These are phyloP conservation scores for Hirtodrosophila confusa DNA, from an alignment of 2,888 invertebrate genomes.

Conservation along the genomic window DNA sequence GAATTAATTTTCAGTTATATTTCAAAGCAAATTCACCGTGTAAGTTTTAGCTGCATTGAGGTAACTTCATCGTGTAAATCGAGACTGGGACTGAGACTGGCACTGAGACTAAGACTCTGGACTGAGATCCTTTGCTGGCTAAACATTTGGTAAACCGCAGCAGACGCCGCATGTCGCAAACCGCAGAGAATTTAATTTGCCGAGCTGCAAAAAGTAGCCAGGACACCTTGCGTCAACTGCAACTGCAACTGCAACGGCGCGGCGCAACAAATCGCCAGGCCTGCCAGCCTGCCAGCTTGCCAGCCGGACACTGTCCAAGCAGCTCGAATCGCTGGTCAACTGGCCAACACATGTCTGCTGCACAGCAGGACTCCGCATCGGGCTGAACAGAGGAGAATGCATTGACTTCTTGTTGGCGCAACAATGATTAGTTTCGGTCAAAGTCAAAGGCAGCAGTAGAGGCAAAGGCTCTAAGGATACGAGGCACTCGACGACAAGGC, in stretches of 20 bases:
- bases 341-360: slow-evolving; percentile 63
- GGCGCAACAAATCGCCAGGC: slow-evolving; percentile 34
- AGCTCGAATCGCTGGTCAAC: slow-evolving; percentile 42
- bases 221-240: slow-evolving; percentile 65
- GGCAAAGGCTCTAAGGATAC: slow-evolving; percentile 24
- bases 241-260: no score
- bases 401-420: slow-evolving; percentile 80
- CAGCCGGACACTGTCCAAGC: slow-evolving; percentile 15
- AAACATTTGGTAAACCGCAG: slow-evolving; percentile 71
- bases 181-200: slow-evolving; percentile 81
- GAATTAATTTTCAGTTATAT: no score
- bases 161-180: slow-evolving; percentile 73
- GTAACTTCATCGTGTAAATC: no score
- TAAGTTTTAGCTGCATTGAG: no score
- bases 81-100: neutral
- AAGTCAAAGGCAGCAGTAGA: slow-evolving; percentile 57
- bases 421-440: slow-evolving; percentile 82
- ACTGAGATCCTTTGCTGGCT: slow-evolving; percentile 15
- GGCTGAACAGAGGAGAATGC: slow-evolving; percentile 44
- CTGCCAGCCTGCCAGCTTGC: slow-evolving; percentile 1
- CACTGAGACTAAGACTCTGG: slow-evolving; percentile 23
- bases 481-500: slow-evolving; percentile 49
- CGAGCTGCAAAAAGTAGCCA: slow-evolving; percentile 35
- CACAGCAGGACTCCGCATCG: slow-evolving; percentile 63
- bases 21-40: no score